Conservation (phyloP, 2,113 vertebrate species). For the Protomyctophum bolini region DNA sequence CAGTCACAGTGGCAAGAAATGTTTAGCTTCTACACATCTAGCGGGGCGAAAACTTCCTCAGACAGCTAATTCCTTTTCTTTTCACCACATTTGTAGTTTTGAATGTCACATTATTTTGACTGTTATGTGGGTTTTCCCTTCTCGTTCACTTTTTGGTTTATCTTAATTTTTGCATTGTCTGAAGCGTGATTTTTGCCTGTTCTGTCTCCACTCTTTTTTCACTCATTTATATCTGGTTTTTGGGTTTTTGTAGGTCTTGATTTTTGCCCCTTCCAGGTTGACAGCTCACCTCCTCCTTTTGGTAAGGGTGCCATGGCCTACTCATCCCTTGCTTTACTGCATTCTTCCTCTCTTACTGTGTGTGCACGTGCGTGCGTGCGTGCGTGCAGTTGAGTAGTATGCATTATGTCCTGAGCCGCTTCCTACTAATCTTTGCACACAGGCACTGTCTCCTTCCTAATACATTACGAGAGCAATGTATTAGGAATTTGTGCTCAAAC, state of each 20-base stretch:
- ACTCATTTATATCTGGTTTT: constrained; percentile 93
- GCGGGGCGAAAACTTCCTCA: constrained; percentile 23
- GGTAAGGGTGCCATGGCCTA: constrained; percentile 92
- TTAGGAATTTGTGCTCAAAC: constrained; percentile 39
- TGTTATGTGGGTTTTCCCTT: constrained; percentile 30
- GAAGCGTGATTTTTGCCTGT: constrained; percentile 60
- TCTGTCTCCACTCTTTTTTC: constrained; percentile 83
- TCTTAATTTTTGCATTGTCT: constrained; percentile 54
- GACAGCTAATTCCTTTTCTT: constrained; percentile 41
- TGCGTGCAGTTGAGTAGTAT: not conserved
- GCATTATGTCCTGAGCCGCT: constrained; percentile 20
- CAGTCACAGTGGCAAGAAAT: constrained; percentile 46
- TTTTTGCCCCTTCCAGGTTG: constrained; percentile 99
- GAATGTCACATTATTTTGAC: constrained; percentile 49
- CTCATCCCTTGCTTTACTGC: constrained; percentile 83
- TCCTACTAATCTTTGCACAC: constrained; percentile 37
- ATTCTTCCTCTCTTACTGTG: constrained; percentile 66
- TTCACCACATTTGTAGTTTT: constrained; percentile 34
- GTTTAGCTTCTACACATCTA: constrained; percentile 24
- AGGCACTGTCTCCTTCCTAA: constrained; percentile 5
- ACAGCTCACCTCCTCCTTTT: constrained; percentile 96
- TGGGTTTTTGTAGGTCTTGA: constrained; percentile 99
- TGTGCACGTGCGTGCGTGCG: constrained; percentile 43
- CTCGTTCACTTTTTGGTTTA: constrained; percentile 48
- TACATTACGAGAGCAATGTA: constrained; percentile 24